Evolutionary conservation across 2,797 vertebrate genomes (phyloP), one percentile per base, ranked within the genome.

Genomic region (Geotrypetes seraphini): DNA sequence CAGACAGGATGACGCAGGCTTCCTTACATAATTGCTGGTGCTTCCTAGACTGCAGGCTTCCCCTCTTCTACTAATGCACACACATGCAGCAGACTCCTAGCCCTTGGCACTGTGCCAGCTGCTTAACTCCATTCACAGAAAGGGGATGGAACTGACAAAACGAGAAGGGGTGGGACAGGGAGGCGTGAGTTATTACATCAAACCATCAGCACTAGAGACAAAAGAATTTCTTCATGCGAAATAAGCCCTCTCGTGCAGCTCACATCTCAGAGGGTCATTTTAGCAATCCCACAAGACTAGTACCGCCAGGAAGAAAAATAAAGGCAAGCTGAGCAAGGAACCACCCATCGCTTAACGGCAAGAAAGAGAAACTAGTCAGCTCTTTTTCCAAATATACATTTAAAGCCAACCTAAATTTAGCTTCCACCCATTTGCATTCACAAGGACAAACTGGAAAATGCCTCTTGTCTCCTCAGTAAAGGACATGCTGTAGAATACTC

Each of bases 71-170:
- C n/a, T n/a, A n/a, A n/a, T n/a, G n/a, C n/a, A n/a, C n/a, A n/a
- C n/a, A n/a, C 43, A 51, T 34, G 53, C 51, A 62, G 49, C 13
- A 44, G 61, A 64, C 60, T 71, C 63, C 50, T 52, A 63, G 75
- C 50, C 69, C 46, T 47, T 73, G 87, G 82, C 77, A 42, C 42
- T 28, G 31, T 65, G 83, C 81, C 84, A 81, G 76, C 76, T 70
- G 71, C 64, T 31, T 60, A 66, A 63, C 64, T 75, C 65, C 75
- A 76, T 77, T 73, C 76, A 80, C 60, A 64, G 59, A 63, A 69
- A 46, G 40, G 56, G 54, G 41, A 20, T 60, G 55, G 42, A 56
- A 40, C 61, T 63, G 57, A 64, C 59, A 60, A 39, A 26, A 36
- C 47, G 49, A 47, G 33, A 28, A 22, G 28, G 38, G 33, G 52